Evolutionary conservation across 2,888 invertebrate species (phyloP).

Genomic region (Baccha elongata): DNA sequence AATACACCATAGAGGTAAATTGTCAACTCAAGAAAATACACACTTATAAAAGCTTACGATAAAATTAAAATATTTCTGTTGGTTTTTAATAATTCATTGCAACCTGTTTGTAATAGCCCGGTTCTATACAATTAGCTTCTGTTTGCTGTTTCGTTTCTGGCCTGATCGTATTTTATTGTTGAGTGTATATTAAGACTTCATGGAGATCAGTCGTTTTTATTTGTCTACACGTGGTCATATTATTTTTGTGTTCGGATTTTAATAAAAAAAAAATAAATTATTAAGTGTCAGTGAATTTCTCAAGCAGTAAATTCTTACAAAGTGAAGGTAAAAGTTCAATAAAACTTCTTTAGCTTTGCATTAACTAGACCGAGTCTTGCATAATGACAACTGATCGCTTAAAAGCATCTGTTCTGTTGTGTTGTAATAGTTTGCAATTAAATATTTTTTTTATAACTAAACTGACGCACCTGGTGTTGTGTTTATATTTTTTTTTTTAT

Average conservation of each 20-base stretch:
- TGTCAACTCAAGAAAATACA: too few relatives aligned
- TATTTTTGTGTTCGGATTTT: background rate
- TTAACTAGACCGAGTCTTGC: background rate
- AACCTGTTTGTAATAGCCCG: constrained; percentile 43
- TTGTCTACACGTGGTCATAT: background rate
- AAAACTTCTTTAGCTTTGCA: background rate
- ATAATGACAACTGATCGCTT: background rate
- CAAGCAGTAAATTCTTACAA: background rate
- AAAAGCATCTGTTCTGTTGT: constrained; percentile 13
- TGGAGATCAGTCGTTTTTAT: constrained; percentile 30
- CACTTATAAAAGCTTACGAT: too few relatives aligned
- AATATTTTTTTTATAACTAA: background rate
- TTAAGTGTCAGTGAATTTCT: too few relatives aligned
- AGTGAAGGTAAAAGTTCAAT: constrained; percentile 47
- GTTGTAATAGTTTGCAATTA: background rate
- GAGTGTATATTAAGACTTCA: constrained; percentile 41
- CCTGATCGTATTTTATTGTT: constrained; percentile 2
- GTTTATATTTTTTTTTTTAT: too few relatives aligned
- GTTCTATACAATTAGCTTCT: constrained; percentile 13
- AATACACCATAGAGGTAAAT: too few relatives aligned
- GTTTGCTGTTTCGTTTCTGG: background rate
- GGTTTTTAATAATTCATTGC: background rate
- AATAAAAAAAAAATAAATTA: too few relatives aligned
- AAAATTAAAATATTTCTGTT: too few relatives aligned
- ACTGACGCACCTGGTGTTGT: background rate